phyloP scores from a whole-genome alignment of 2,797 vertebrate genomes.

The Phylloscopus collybita region DNA sequence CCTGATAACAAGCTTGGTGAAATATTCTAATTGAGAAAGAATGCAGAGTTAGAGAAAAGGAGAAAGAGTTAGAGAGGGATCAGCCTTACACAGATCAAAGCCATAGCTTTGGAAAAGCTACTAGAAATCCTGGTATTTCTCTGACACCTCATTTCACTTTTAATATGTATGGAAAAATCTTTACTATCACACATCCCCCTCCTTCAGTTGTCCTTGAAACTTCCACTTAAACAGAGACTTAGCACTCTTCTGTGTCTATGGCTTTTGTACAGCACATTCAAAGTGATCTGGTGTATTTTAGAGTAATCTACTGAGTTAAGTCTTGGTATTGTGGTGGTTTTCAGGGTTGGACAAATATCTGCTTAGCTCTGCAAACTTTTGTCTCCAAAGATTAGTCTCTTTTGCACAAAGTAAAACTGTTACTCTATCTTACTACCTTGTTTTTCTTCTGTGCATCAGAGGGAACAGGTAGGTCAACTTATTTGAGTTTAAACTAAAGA shows the following conservation, averaged over 20 bases:
- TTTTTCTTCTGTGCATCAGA: not conserved
- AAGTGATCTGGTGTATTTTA: not conserved
- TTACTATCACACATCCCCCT: not conserved
- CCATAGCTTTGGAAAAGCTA: not conserved
- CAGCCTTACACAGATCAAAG: conserved; percentile 12
- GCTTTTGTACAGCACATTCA: not conserved
- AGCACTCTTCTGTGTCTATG: not conserved
- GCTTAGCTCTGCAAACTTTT: not conserved
- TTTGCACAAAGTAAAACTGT: not conserved
- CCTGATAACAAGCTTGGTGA: not conserved
- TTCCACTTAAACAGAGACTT: not conserved
- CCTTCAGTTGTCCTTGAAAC: not conserved
- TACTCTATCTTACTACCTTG: not conserved
- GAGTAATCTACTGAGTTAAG: not conserved
- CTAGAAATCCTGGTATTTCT: not conserved
- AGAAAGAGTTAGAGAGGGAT: not conserved
- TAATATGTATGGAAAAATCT: not conserved
- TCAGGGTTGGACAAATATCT: not conserved
- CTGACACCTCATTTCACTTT: conserved; percentile 6
- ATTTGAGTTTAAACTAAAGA: not conserved
- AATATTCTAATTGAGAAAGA: conserved; percentile 4
- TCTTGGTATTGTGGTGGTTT: not conserved
- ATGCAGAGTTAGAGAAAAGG: not conserved
- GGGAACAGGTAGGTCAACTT: not conserved
- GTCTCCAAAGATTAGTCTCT: not conserved